These are phyloP conservation scores for Hyperopisus bebe DNA, from an alignment of 2,113 vertebrate genomes.

Conservation along the genomic window DNA sequence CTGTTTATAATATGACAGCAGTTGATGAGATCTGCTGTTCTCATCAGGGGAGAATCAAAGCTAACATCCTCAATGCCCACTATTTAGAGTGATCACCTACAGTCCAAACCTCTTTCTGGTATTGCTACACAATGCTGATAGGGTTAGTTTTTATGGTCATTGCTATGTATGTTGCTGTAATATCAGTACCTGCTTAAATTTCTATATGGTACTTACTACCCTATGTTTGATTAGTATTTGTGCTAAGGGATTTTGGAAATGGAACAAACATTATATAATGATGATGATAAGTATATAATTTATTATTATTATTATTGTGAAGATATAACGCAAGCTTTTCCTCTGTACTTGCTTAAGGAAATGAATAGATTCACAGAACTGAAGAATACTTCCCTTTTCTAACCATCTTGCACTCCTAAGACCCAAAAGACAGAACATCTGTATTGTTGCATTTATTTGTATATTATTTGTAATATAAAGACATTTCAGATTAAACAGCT, in stretches of 20 bases:
- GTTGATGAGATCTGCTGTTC: neutral
- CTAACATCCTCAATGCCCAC: neutral
- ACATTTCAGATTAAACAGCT: neutral
- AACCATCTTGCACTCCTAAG: neutral
- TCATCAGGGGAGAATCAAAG: neutral
- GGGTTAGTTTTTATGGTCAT: neutral
- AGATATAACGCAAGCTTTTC: neutral
- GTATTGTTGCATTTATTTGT: neutral
- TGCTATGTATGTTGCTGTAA: neutral
- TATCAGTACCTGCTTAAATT: neutral
- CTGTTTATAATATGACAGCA: neutral
- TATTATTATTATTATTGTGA: neutral
- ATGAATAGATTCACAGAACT: neutral
- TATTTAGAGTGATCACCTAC: neutral
- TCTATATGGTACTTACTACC: neutral
- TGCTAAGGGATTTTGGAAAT: neutral
- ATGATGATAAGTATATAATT: neutral
- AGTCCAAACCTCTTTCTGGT: neutral
- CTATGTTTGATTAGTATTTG: neutral
- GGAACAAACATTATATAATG: neutral
- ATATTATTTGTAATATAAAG: neutral
- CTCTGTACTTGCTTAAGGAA: neutral
- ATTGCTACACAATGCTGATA: neutral
- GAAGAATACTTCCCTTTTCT: neutral
- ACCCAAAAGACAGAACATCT: neutral